A percentile compares a stretch with the other conserved stretches of the same genome.
Evolutionary conservation across 2,113 vertebrate species (phyloP).

Genomic region (Pseudorectes ferrugineus): DNA sequence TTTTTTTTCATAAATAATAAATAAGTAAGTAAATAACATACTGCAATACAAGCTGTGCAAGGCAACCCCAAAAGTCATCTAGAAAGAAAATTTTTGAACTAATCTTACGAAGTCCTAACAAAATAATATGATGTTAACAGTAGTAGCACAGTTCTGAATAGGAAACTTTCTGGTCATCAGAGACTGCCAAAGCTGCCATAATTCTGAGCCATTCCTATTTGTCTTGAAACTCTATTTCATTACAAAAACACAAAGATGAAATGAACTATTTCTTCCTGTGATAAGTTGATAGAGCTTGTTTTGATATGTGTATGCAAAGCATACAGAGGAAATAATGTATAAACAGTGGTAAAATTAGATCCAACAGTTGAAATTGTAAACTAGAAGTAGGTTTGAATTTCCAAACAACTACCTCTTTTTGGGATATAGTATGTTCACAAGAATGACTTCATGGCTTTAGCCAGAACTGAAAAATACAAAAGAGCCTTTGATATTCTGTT

Average conservation of each 20-base stretch:
- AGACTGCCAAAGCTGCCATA: background rate
- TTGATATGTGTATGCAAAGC: background rate
- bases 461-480: background rate
- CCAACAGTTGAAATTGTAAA: background rate
- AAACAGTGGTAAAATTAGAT: background rate
- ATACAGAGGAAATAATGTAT: background rate
- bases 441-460: background rate
- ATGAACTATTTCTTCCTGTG: background rate
- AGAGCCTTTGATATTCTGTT: conserved; percentile 11
- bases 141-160: background rate
- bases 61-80: background rate
- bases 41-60: background rate
- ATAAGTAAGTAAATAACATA: background rate
- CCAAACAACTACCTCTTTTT: background rate
- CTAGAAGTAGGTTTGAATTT: background rate
- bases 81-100: background rate
- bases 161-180: background rate
- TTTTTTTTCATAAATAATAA: background rate
- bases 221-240: background rate
- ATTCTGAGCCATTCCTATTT: background rate
- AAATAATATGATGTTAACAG: background rate
- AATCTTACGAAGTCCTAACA: background rate
- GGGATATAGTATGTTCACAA: background rate
- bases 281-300: background rate
- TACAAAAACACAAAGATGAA: background rate